Base-by-base conservation (phyloP, 2,113 vertebrate species). In the Lophura nycthemera region DNA sequence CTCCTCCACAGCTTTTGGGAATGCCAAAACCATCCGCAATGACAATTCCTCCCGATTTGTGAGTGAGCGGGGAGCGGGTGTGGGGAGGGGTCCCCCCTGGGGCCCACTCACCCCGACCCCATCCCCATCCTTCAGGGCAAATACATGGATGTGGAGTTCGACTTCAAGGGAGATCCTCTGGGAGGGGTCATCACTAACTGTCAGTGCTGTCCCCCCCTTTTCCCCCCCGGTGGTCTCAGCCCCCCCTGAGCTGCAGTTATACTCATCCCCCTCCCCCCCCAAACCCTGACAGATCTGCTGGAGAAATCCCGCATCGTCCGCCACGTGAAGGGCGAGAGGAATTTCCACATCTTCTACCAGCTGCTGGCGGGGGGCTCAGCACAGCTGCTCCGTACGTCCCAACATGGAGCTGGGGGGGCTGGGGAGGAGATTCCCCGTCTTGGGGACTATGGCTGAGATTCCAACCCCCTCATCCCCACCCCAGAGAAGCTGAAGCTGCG, bases 301-400 rank as follows among this genome's bases (percentile, higher is more conserved):
- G 98, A 98, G 97, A 98, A 98, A 71, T 98, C 98, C 60, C 97
- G 98, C 25, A 93, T 98, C 7, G 96, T 98, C 52, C 97, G 96
- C 77, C 98, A 98, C 16, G 93, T 97, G 42, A 94, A 89, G 89
- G 98, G 97, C 50, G 98, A 98, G 95, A 97, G 98, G 85, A 98
- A 98, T 75, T 98, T 98, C 93, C 98, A 98, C 88, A 97, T 98
- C 96, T 98, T 98, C 96, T 98, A 98, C 95, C 98, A 98, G 86
- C 95, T 98, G 15, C 96, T 98, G 92, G 96, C 97, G 0, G 98
- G 98, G 65, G 98, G 97, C 54, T 97, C 98, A 0, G 76, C 88
- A 0, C 89, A 98, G 77, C 91, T 98, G 70, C 97, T 98, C 63
- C 96, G 98, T 98, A 97, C 5, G 98, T 96, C 45, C 1, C 40